Conservation (phyloP, 1,140 invertebrate genomes). For the Heliconius congener region DNA sequence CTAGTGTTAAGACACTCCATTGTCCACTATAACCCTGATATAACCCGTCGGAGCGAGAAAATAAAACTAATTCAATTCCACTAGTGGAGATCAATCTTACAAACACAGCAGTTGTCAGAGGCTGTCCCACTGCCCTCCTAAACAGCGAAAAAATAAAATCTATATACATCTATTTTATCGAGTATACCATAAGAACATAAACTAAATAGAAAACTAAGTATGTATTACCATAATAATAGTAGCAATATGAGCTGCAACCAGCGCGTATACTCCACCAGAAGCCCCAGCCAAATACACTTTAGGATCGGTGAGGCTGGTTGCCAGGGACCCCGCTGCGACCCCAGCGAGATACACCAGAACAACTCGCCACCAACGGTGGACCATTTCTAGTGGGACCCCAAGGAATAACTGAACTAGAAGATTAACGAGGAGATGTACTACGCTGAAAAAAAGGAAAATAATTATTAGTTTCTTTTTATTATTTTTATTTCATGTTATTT, state of each 20-base stretch:
- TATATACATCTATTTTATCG: too few species aligned
- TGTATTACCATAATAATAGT: constrained; percentile 92
- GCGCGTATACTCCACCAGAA: constrained; percentile 96
- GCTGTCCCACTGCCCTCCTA: too few species aligned
- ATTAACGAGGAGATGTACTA: constrained; percentile 94
- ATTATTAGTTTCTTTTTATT: background rate
- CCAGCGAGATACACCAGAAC: constrained; percentile 90
- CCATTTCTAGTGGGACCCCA: constrained; percentile 96
- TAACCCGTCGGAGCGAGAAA: too few species aligned
- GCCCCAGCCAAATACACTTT: constrained; percentile 94
- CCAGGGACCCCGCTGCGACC: constrained; percentile 92
- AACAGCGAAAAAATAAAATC: too few species aligned
- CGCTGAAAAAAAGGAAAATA: constrained; percentile 75
- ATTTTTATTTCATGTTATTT: background rate
- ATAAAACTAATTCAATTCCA: too few species aligned
- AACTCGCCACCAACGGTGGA: constrained; percentile 96
- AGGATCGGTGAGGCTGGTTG: constrained; percentile 95
- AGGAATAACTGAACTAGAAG: constrained; percentile 95
- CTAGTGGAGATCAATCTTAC: too few species aligned
- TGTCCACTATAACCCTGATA: too few species aligned
- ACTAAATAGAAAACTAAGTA: too few species aligned
- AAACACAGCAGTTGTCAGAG: too few species aligned
- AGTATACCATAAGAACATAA: too few species aligned
- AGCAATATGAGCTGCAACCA: constrained; percentile 97
- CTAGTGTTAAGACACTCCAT: background rate